Conservation (phyloP, 2,888 invertebrate species). For the Clusia tigrina region DNA sequence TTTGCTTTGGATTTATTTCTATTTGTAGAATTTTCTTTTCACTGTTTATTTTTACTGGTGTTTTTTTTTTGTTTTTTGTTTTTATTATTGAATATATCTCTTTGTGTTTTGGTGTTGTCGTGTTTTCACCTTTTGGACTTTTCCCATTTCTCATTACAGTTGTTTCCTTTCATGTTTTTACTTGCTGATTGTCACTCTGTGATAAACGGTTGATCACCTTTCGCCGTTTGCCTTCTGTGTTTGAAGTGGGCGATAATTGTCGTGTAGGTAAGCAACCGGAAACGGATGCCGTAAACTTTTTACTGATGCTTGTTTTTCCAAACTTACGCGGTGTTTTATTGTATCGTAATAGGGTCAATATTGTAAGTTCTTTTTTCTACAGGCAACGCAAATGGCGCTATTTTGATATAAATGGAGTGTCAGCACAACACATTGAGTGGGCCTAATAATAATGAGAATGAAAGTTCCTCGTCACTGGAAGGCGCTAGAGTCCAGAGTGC, state of each 20-base stretch:
- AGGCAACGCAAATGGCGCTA: no score
- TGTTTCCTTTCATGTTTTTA: neutral
- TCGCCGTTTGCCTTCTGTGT: neutral
- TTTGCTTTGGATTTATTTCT: no score
- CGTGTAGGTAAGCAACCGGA: slow-evolving; percentile 20
- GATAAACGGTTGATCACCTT: neutral
- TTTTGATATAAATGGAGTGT: no score
- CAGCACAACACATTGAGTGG: no score
- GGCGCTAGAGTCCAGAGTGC: no score
- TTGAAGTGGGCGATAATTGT: slow-evolving; percentile 9
- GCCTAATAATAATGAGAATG: no score
- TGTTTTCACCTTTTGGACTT: neutral
- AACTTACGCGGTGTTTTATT: no score
- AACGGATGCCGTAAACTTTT: slow-evolving; percentile 17
- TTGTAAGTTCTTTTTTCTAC: no score
- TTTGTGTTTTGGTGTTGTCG: neutral
- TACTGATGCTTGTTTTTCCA: no score
- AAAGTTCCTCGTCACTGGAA: no score
- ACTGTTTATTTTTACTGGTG: neutral
- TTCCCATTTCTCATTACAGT: neutral
- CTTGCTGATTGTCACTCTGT: neutral
- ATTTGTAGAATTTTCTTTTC: neutral
- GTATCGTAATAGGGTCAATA: no score
- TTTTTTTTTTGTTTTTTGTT: slow-evolving; percentile 7
- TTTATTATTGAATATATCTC: neutral